Conservation (phyloP, 1,140 invertebrate genomes). For the Orius insidiosus region DNA sequence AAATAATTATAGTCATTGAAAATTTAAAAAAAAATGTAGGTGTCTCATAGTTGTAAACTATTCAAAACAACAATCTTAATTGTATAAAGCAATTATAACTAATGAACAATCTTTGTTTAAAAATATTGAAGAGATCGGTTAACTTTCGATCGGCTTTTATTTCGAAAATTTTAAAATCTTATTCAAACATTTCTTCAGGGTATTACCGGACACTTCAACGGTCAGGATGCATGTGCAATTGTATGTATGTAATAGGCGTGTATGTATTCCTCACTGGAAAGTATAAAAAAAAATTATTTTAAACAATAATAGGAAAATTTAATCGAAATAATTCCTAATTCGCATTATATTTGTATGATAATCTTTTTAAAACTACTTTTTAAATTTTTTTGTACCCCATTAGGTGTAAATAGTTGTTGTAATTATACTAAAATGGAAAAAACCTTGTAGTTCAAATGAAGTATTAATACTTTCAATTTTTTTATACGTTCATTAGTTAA, state of each 20-base stretch:
- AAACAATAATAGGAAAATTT: conserved; percentile 4
- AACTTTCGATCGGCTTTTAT: too few species aligned
- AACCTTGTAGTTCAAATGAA: conserved; percentile 16
- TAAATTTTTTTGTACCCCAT: conserved; percentile 14
- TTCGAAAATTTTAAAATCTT: conserved; percentile 9
- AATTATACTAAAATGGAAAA: conserved; percentile 12
- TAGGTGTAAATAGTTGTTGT: conserved; percentile 19
- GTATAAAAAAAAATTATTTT: too few species aligned
- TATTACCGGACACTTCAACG: background rate
- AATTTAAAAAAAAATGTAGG: too few species aligned
- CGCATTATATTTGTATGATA: conserved; percentile 14
- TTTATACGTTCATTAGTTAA: conserved; percentile 12
- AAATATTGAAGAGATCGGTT: too few species aligned
- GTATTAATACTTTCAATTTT: conserved; percentile 14
- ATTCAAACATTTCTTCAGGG: conserved; percentile 13
- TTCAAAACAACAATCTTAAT: too few species aligned
- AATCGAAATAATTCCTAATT: background rate
- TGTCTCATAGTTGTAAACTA: too few species aligned
- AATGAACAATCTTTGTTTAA: too few species aligned
- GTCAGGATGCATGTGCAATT: too few species aligned
- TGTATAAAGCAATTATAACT: too few species aligned
- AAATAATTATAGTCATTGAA: too few species aligned
- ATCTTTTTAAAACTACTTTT: conserved; percentile 12
- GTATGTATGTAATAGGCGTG: too few species aligned
- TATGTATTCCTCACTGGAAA: conserved; percentile 6